Percentiles rank a stretch among this genome's conserved stretches.
phyloP scores from a whole-genome alignment of 2,888 invertebrate species.

The Lasioglossum malachurum region DNA sequence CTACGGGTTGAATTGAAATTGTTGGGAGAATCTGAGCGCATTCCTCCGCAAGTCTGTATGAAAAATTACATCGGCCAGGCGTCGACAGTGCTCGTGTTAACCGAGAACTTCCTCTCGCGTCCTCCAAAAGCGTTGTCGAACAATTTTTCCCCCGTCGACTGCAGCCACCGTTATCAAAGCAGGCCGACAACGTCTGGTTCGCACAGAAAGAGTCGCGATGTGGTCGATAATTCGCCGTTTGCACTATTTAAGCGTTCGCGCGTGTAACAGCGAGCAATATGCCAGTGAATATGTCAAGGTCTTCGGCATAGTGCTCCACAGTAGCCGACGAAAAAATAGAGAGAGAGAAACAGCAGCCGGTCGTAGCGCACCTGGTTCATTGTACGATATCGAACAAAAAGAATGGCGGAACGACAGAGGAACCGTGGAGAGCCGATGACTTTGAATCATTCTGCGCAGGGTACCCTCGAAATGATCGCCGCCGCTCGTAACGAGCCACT shows the following conservation, averaged over 20 bases:
- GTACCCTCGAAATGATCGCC: neutral
- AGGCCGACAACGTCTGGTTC: slow-evolving; percentile 31
- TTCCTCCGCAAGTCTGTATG: neutral
- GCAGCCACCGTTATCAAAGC: slow-evolving; percentile 12
- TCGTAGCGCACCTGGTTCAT: slow-evolving; percentile 16
- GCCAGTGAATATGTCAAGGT: slow-evolving; percentile 59
- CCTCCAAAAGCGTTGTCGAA: neutral
- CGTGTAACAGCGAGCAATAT: slow-evolving; percentile 56
- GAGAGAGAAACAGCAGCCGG: neutral
- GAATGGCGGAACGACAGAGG: neutral
- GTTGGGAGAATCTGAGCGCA: neutral
- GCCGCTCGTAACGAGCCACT: neutral
- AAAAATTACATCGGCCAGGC: neutral
- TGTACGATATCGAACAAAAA: slow-evolving; percentile 11
- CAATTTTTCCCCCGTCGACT: neutral
- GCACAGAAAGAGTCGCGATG: slow-evolving; percentile 37
- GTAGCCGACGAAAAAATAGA: slow-evolving; percentile 15
- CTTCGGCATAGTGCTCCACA: slow-evolving; percentile 33
- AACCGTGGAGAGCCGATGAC: neutral
- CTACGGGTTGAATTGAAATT: neutral
- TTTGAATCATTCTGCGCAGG: neutral
- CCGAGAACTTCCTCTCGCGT: neutral
- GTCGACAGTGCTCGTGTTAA: neutral
- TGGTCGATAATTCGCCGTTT: slow-evolving; percentile 61
- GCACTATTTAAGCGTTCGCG: slow-evolving; percentile 61